Evolutionary conservation across 2,797 vertebrate genomes (phyloP).

Genomic region (Pipistrellus pygmaeus): DNA sequence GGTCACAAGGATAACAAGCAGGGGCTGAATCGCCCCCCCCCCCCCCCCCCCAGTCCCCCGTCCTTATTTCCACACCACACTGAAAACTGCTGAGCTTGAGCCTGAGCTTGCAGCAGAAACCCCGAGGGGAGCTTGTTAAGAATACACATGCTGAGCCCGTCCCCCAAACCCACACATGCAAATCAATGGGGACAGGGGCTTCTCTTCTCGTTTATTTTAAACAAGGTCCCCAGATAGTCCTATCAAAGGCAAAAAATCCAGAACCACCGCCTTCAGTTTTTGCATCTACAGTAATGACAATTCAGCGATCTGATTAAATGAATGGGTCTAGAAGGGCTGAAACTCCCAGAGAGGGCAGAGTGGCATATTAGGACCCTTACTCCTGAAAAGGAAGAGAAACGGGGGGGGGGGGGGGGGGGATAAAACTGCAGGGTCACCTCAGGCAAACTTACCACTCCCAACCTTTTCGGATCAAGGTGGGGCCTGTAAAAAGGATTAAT

Average conservation of each 20-base stretch:
- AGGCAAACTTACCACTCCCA: background rate
- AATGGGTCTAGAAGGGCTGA: background rate
- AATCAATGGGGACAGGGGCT: background rate
- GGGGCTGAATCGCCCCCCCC: background rate
- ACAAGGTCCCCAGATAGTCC: slow-evolving; percentile 55
- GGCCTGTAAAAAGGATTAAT: background rate
- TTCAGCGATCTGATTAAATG: background rate
- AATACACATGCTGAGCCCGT: background rate
- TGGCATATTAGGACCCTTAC: background rate
- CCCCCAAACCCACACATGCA: background rate
- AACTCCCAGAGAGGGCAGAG: background rate
- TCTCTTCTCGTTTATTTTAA: slow-evolving; percentile 31
- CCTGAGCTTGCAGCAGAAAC: background rate
- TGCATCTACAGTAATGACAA: background rate
- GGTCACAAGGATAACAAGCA: background rate
- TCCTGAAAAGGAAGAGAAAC: background rate
- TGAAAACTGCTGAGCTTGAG: background rate
- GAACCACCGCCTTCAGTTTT: background rate
- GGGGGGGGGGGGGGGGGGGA: no score
- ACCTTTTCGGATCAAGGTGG: background rate
- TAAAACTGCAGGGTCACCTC: background rate
- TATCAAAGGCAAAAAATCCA: background rate
- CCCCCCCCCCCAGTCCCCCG: background rate
- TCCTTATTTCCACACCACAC: background rate
- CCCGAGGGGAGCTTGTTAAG: slow-evolving; percentile 47